Conservation (phyloP, 2,113 vertebrate species). For the Apeltes quadracus region DNA sequence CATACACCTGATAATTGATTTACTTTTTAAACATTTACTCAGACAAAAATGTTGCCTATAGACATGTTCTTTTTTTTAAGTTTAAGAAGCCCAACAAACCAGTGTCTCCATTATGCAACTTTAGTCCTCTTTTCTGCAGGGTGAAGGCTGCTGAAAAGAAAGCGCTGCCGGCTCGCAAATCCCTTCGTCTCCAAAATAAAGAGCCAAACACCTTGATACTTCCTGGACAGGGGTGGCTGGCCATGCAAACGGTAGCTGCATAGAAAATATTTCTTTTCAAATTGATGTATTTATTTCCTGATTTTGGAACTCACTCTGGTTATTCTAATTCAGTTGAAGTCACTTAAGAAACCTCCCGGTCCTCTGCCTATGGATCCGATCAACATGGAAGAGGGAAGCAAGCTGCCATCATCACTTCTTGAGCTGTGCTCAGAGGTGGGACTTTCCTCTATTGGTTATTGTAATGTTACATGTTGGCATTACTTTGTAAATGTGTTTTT, state of each 20-base stretch:
- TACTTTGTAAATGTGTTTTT: background rate
- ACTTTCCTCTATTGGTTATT: background rate
- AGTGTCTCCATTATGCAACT: background rate
- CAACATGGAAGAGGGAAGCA: conserved; percentile 64
- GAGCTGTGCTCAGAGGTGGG: conserved; percentile 70
- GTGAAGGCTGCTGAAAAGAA: conserved; percentile 40
- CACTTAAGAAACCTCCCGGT: conserved; percentile 48
- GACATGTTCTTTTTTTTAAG: background rate
- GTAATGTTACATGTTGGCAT: background rate
- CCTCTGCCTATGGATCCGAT: conserved; percentile 65
- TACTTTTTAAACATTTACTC: background rate
- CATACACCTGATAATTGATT: background rate
- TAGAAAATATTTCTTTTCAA: background rate
- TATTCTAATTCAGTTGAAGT: conserved; percentile 21
- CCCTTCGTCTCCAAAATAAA: conserved; percentile 73
- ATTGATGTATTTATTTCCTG: background rate
- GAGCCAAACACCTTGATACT: conserved; percentile 26
- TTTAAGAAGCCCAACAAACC: background rate
- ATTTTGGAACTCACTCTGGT: background rate
- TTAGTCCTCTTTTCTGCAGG: conserved; percentile 32
- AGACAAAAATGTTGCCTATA: background rate
- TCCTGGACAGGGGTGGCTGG: too few species aligned
- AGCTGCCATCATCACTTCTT: conserved; percentile 63
- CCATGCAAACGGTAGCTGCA: conserved; percentile 34
- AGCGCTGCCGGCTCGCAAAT: conserved; percentile 70